Base-by-base conservation (phyloP, 2,888 invertebrate genomes). In the Stenchaetothrips biformis region DNA sequence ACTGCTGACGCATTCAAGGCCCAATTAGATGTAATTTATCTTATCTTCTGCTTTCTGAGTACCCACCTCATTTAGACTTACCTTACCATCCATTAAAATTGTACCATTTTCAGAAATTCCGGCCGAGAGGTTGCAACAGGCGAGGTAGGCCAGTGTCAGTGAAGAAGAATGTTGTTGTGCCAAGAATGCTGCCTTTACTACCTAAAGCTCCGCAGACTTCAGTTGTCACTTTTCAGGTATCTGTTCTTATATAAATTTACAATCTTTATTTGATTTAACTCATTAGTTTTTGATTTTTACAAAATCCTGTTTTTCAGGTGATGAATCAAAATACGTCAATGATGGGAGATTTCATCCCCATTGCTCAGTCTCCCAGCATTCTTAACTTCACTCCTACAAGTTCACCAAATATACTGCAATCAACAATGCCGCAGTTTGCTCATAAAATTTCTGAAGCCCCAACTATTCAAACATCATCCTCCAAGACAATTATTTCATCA, bases 171-270 rank as follows among this genome's bases (percentile, higher is more conserved):
- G 91, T 94, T 7, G 91, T 95, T 0, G 93, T 95, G 27, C 94
- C 94, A 86, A 88, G 95, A 8, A 90, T 93, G 84, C 87, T 94
- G 83, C 92, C 93, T 25, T 86, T 93, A 77, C 89, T 93, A 84
- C 92, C 93, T 0, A 89, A 90, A 83, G 85, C 86, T 74, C 67
- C 67, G 21, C 25, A n/a, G 8, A 9, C 9, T 25, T 25, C 21
- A 25, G 3, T 74, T 25, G 25, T 74, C 25, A 74, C 67, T 25
- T 74, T 74, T 25, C 67, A 74, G 67, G 67, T 74, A 74, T 7
- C 21, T 37, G 37, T 37, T 37, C 2, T 37, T 37, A 37, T 37
- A 4, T 37, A 37, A 37, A 37, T 37, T 37, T 37, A 1, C 37
- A 1, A 21, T 74, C 25, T 37, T 37, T 37, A 37, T 37, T 74